Base-by-base conservation (phyloP, 64 coral and sea anemone species). In the Porites australiensis region DNA sequence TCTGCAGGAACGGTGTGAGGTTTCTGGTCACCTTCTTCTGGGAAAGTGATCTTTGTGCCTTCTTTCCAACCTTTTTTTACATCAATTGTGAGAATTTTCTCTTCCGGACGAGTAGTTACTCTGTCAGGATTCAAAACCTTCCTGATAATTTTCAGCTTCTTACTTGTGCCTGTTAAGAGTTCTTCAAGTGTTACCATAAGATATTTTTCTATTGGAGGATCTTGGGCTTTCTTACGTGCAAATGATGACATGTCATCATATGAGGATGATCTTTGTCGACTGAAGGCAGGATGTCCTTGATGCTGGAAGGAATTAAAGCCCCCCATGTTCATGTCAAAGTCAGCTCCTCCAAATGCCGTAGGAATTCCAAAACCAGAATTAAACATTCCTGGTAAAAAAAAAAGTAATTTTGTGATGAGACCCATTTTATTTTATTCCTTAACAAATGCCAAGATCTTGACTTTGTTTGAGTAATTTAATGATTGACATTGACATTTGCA, bases 41-140 rank as follows among this genome's bases (percentile, higher is more conserved):
- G 79, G 73, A 99, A 99, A 37, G 98, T 99, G 61, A 99, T 99
- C 83, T 92, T 99, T 8, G 98, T 99, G 74, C 98, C 98, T 49
- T 85, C 94, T 76, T 99, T 99, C 98, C 98, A 99, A 69, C 98
- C 98, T 47, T 99, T 99, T 66, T 90, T 94, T 7, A 99, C 91
- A 55, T 99, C 86, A 78, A 99, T 79, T 8, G 94, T 94, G 13
- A 99, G 66, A 22, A 99, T 96, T 79, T 99, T 99, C 13, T 99
- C 98, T 79, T 99, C 98, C 8, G 67, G 86, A 45, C 53, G 77
- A 37, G 98, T 94, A 50, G 91, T 94, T 72, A 88, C 81, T 79
- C 91, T 89, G 64, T 96, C 94, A n/a, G 83, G 69, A 60, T 94
- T 98, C 61, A 98, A 81, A 48, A 99, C 92, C 75, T 92, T 96